These are phyloP conservation scores for Protonemura montana DNA, from an alignment of 2,888 invertebrate species.

Conservation along the genomic window DNA sequence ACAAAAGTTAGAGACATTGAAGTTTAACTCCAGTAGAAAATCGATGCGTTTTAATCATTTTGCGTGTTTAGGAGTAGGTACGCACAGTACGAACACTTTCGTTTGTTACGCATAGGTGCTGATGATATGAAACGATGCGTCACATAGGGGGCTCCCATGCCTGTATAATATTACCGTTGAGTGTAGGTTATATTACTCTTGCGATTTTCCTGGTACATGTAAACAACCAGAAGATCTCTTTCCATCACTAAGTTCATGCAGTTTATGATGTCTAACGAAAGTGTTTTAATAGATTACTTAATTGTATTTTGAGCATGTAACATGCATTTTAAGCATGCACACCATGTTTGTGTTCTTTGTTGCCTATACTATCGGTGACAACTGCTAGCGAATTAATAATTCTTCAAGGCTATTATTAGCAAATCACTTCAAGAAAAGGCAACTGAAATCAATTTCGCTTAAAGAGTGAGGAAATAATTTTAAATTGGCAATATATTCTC, in stretches of 20 bases:
- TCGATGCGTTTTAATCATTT: background rate
- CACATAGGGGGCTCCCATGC: background rate
- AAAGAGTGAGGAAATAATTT: background rate
- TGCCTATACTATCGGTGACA: background rate
- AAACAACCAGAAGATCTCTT: background rate
- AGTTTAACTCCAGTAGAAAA: background rate
- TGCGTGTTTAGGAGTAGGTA: background rate
- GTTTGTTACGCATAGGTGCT: background rate
- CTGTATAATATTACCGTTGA: background rate
- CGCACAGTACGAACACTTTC: background rate
- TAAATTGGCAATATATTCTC: background rate
- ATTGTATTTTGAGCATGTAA: too few species aligned
- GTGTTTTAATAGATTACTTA: too few species aligned
- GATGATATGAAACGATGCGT: background rate
- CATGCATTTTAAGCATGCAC: background rate
- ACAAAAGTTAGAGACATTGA: background rate
- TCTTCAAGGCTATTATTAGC: slow-evolving; percentile 1
- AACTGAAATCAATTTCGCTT: background rate
- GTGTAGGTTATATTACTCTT: background rate
- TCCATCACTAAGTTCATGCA: too few species aligned
- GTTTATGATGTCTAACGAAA: too few species aligned
- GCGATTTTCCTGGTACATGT: background rate
- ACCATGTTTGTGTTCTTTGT: background rate
- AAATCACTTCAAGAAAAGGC: background rate
- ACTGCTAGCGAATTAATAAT: background rate